These are phyloP conservation scores for Megaustenia siamemsis DNA, from an alignment of 2,888 invertebrate species.

Conservation along the genomic window DNA sequence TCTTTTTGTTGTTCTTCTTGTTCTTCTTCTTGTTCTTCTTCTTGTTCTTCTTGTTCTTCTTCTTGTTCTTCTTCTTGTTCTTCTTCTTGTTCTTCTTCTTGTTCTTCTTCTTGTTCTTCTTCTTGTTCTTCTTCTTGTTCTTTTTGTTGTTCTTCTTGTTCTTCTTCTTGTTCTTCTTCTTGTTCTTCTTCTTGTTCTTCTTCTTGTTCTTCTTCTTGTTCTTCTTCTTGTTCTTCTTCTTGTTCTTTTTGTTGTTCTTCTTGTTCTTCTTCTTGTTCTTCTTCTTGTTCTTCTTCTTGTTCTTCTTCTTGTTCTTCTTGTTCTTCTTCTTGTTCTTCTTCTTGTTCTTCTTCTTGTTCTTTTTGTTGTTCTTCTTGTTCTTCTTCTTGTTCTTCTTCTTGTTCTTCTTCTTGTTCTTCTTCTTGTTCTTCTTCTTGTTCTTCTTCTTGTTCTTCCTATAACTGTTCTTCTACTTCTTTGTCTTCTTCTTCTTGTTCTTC, in stretches of 20 bases:
- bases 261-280: background rate
- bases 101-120: constrained; percentile 32
- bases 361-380: too few relatives aligned
- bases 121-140: constrained; percentile 28
- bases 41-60: background rate
- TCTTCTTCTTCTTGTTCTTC: background rate
- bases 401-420: background rate
- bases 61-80: background rate
- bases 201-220: constrained; percentile 29
- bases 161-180: constrained; percentile 16
- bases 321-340: background rate
- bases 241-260: too few relatives aligned
- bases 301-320: background rate
- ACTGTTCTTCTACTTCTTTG: too few relatives aligned
- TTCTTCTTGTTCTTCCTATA: background rate
- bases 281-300: background rate
- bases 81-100: constrained; percentile 29
- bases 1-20: too few relatives aligned
- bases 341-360: background rate
- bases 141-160: too few relatives aligned
- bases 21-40: too few relatives aligned
- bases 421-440: background rate
- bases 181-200: constrained; percentile 24
- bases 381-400: background rate
- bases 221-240: constrained; percentile 26